Conservation (phyloP, 2,113 vertebrate genomes). For the Xenotilapia flavipinnis region DNA sequence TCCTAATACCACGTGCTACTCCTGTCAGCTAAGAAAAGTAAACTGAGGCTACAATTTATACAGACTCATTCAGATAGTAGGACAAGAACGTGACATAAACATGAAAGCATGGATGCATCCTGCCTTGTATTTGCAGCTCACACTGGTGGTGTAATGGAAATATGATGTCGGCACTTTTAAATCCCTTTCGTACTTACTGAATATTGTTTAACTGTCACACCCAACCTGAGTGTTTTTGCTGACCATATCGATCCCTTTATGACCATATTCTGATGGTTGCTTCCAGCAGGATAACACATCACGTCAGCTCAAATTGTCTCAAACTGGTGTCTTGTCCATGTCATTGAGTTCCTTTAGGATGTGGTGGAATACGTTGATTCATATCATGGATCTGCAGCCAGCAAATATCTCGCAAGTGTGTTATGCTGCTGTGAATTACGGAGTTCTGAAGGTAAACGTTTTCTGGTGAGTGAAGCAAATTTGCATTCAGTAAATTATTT, state of each 20-base stretch:
- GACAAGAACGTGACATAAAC: background rate
- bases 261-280: background rate
- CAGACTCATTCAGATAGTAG: accelerated
- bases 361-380: background rate
- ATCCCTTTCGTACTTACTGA: background rate
- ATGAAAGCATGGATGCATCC: background rate
- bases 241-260: background rate
- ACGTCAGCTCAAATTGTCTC: background rate
- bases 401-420: background rate
- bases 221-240: background rate
- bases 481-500: background rate
- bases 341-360: background rate
- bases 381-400: background rate
- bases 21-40: background rate
- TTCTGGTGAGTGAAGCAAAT: background rate
- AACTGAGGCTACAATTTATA: background rate
- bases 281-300: background rate
- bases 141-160: background rate
- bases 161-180: background rate
- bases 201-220: background rate
- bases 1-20: background rate
- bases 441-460: background rate
- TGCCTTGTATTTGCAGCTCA: background rate
- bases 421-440: background rate
- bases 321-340: background rate